A percentile compares a stretch with the other conserved stretches of the same genome.
These are phyloP conservation scores for Channa striata DNA, from an alignment of 2,797 vertebrate species.

Conservation along the genomic window DNA sequence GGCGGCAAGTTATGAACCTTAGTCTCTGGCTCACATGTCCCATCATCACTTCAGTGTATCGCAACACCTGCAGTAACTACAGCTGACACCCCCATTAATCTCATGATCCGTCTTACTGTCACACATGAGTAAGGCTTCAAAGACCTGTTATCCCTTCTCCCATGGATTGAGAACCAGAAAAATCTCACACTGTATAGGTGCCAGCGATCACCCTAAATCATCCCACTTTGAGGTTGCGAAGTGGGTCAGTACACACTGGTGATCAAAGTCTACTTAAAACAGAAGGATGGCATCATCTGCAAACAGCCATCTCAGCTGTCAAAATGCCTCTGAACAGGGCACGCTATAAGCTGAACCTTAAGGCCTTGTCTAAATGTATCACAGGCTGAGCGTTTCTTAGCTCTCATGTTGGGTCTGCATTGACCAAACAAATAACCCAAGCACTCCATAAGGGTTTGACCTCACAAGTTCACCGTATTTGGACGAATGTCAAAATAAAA, in stretches of 20 bases:
- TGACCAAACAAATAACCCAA: no score
- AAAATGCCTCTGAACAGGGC: not conserved
- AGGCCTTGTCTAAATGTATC: no score
- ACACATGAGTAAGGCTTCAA: conserved; percentile 56
- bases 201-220: conserved; percentile 21
- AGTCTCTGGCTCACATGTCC: conserved; percentile 18
- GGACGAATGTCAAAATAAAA: conserved; percentile 20
- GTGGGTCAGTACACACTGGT: not conserved
- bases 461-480: not conserved
- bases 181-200: conserved; percentile 20
- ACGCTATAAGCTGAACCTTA: no score
- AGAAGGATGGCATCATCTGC: conserved; percentile 27
- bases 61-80: conserved; percentile 50
- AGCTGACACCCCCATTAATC: conserved; percentile 65
- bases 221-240: conserved; percentile 14
- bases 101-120: conserved; percentile 66
- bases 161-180: conserved; percentile 24
- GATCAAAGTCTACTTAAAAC: conserved; percentile 20
- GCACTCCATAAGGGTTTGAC: no score
- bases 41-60: conserved; percentile 19
- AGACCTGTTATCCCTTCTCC: conserved; percentile 53
- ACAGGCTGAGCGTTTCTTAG: no score
- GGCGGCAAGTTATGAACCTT: conserved; percentile 11
- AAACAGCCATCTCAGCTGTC: conserved; percentile 12
- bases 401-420: no score